These are phyloP conservation scores for Conus betulinus DNA, from an alignment of 1,140 invertebrate genomes.

Conservation along the genomic window DNA sequence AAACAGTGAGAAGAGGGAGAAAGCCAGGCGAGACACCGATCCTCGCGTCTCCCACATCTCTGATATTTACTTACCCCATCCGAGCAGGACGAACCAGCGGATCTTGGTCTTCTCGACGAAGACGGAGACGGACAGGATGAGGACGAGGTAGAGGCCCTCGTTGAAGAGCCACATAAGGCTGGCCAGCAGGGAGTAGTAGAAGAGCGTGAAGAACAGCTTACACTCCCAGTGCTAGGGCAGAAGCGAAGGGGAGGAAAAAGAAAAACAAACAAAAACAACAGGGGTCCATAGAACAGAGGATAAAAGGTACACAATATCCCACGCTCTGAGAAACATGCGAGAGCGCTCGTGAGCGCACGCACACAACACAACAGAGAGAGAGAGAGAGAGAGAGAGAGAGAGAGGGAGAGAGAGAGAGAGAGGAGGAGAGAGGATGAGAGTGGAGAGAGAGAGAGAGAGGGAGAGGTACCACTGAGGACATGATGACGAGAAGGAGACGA, in stretches of 20 bases:
- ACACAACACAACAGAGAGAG: no score
- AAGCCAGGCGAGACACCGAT: no score
- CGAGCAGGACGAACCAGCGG: conserved; percentile 81
- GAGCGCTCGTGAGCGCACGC: no score
- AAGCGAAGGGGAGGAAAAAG: not conserved
- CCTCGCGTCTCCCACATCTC: no score
- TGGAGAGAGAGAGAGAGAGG: no score
- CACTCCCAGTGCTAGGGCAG: conserved; percentile 81
- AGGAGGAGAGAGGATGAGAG: no score
- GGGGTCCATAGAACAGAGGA: not conserved
- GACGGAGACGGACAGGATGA: conserved; percentile 83
- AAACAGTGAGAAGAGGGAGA: no score
- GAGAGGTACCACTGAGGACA: not conserved
- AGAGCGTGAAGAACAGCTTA: conserved; percentile 82
- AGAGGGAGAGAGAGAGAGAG: no score
- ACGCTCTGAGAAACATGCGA: no score
- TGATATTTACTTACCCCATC: conserved; percentile 82
- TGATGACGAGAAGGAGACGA: not conserved
- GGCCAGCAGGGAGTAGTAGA: conserved; percentile 85
- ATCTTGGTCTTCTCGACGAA: conserved; percentile 83
- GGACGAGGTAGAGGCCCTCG: conserved; percentile 88
- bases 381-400: no score
- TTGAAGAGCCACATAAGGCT: conserved; percentile 89
- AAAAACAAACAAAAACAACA: no score
- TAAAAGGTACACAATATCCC: not conserved